These are phyloP conservation scores for Euwallacea similis DNA, from an alignment of 1,140 invertebrate species.

Conservation along the genomic window DNA sequence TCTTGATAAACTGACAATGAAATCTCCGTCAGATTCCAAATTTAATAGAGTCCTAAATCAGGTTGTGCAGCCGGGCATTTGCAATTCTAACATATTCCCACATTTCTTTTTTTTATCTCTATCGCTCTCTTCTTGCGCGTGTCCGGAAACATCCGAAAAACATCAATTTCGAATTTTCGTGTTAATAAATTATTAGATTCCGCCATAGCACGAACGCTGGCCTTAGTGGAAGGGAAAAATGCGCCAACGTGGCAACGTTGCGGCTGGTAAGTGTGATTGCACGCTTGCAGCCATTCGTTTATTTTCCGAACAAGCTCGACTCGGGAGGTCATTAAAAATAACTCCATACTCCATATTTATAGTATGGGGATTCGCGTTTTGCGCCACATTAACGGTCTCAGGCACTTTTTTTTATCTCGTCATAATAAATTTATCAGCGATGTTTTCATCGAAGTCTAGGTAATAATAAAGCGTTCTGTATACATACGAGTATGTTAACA, in stretches of 20 bases:
- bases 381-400: slow-evolving; percentile 11
- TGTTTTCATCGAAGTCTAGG: background rate
- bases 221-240: background rate
- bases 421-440: background rate
- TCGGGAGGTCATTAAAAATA: slow-evolving; percentile 36
- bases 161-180: too few relatives aligned
- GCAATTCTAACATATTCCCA: background rate
- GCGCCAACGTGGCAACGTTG: slow-evolving; percentile 12
- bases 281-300: slow-evolving; percentile 24
- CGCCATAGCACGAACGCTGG: too few relatives aligned
- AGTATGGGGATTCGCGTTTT: slow-evolving; percentile 26
- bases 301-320: slow-evolving; percentile 26
- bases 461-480: too few relatives aligned
- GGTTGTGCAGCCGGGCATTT: background rate
- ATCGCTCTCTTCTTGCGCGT: too few relatives aligned
- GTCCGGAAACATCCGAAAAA: too few relatives aligned
- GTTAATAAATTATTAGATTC: too few relatives aligned
- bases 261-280: slow-evolving; percentile 20
- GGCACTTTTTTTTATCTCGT: background rate
- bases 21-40: background rate
- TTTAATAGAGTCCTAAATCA: background rate
- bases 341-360: slow-evolving; percentile 17
- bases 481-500: too few relatives aligned
- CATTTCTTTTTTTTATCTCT: too few relatives aligned
- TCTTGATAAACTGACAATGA: too few relatives aligned